Evolutionary conservation across 2,888 invertebrate species (phyloP), one percentile per base, ranked within the genome.

Genomic region (Tryphoninae sp.): DNA sequence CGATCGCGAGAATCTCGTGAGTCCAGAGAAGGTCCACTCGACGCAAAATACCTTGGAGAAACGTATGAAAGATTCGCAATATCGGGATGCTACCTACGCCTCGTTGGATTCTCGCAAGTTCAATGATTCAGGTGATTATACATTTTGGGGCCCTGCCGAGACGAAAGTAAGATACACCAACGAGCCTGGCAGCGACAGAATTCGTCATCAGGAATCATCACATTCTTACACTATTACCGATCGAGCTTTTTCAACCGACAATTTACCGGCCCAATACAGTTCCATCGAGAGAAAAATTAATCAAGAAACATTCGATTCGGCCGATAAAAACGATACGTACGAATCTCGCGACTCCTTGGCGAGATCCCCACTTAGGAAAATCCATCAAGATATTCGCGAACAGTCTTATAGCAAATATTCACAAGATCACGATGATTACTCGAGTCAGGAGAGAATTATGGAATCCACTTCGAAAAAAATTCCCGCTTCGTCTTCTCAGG

Each of bases 11-110:
- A 87, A 85, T 55, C 84, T 91, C 42, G 86, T 89, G 13, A 91
- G 90, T 68, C 91, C 92, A 1, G 91, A 92, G 74, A 91, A 92
- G 74, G 89, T 92, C 0, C 83, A 89, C 62, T 89, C 89, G 1
- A 91, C 91, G 0, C 90, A 91, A 53, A 89, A 84, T 71, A 91
- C 90, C 2, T 82, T 92, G 4, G 91, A 91, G 61, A 89, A 86
- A 11, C 89, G 88, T 59, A 88, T 90, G 88, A 90, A 89, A 33
- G 88, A 90, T 26, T 84, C 74, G 19, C 86, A 86, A 51, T 89
- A 87, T 64, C 82, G 61, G 81, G 89, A 89, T 23, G 86, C 80
- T 53, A 86, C 85, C n/a, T 90, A 89, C 23, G 88, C 87, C 0
- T 87, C 87, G 0, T 51, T 89, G 42, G 89, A 89, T 11, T 61